Evolutionary conservation across 1,140 invertebrate species (phyloP).

Genomic region (Berghia stephanieae): DNA sequence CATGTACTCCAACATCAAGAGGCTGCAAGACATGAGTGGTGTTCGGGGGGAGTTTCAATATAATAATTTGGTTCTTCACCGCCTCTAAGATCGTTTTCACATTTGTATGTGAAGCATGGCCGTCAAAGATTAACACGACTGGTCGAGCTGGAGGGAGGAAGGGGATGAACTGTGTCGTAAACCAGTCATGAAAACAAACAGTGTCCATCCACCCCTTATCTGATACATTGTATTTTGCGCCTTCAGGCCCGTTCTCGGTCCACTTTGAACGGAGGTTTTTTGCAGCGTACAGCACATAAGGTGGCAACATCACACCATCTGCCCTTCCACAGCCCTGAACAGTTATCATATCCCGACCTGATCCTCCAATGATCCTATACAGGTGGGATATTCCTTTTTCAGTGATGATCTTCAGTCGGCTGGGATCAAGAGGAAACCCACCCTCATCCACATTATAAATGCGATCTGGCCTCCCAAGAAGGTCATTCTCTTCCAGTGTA

Average conservation of each 20-base stretch:
- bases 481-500: not conserved
- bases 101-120: too few relatives aligned
- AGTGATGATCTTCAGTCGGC: not conserved
- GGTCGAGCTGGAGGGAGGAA: too few relatives aligned
- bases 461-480: not conserved
- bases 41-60: too few relatives aligned
- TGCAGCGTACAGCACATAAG: not conserved
- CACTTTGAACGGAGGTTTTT: not conserved
- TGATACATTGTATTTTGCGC: not conserved
- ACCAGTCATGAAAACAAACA: not conserved
- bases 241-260: not conserved
- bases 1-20: too few relatives aligned
- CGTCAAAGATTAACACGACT: too few relatives aligned
- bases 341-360: not conserved
- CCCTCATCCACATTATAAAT: conserved; percentile 5
- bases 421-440: not conserved
- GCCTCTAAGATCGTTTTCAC: too few relatives aligned
- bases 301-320: not conserved
- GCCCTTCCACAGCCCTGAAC: not conserved
- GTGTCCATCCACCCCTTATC: conserved; percentile 17
- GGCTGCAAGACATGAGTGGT: too few relatives aligned
- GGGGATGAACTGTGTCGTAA: too few relatives aligned
- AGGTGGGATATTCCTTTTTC: conserved; percentile 14
- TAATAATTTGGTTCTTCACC: too few relatives aligned
- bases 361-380: too few relatives aligned